Base-by-base conservation (phyloP, 2,888 invertebrate genomes). In the Rhamnusium bicolor region DNA sequence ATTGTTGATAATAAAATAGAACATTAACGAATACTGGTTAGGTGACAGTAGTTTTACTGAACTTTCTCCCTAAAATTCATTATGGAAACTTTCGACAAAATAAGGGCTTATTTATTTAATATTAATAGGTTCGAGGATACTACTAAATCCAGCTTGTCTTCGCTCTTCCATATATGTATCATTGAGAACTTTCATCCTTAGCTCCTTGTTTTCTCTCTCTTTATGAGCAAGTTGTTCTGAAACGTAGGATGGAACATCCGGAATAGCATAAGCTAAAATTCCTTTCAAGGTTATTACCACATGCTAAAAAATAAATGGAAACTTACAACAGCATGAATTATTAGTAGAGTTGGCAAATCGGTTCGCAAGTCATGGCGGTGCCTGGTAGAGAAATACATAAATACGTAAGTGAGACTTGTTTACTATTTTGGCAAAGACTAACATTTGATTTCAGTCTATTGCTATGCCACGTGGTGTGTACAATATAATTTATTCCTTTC, bases 261-360 rank as follows among this genome's bases (percentile, higher is more conserved):
- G 92, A 72, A 92, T 92, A 12, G 89, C 87, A 83, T 91, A 92
- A 12, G 92, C 90, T 87, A 93, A 89, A 54, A 92, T 86, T 2
- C 91, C 91, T 27, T 91, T 92, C 62, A 91, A 74, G 24, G 91
- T 89, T 80, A 92, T 91, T 2, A 92, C 90, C 14, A 89, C 76
- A 79, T 91, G 90, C 91, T 91, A 86, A 29, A 86, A 84, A 51
- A 73, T 14, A 6, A n/a, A n/a, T n/a, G n/a, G n/a, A n/a, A n/a
- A n/a, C n/a, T n/a, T n/a, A n/a, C n/a, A n/a, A n/a, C n/a, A n/a
- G n/a, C n/a, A n/a, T n/a, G n/a, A n/a, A n/a, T n/a, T n/a, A n/a
- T n/a, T n/a, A n/a, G n/a, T n/a, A n/a, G n/a, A n/a, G n/a, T n/a
- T n/a, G n/a, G n/a, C n/a, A n/a, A n/a, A n/a, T n/a, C n/a, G n/a